Conservation (phyloP, 2,113 vertebrate genomes). For the Parotia lawesii region DNA sequence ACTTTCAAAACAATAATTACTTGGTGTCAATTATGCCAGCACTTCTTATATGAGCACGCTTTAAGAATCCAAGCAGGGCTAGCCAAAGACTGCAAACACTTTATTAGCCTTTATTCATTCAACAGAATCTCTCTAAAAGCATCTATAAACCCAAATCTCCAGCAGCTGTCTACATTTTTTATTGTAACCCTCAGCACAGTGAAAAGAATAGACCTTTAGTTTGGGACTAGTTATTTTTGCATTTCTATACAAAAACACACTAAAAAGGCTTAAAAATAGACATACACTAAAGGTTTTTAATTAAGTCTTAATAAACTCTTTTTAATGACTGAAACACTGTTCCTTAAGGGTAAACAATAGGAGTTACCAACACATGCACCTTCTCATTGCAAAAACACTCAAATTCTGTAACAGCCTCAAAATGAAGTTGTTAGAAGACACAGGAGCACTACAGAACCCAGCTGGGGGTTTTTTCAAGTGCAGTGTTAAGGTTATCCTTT, state of each 20-base stretch:
- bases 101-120: not conserved
- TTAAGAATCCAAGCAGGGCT: not conserved
- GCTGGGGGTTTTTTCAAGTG: not conserved
- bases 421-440: not conserved
- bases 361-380: not conserved
- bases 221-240: not conserved
- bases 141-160: not conserved
- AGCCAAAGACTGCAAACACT: not conserved
- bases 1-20: slow-evolving; percentile 43
- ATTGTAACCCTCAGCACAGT: not conserved
- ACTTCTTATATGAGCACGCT: not conserved
- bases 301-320: not conserved
- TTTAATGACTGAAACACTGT: not conserved
- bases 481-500: not conserved
- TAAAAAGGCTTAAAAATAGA: not conserved
- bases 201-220: not conserved
- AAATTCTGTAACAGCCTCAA: not conserved
- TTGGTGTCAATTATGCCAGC: slow-evolving; percentile 3
- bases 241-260: not conserved
- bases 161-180: not conserved
- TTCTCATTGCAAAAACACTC: not conserved
- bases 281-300: not conserved
- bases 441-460: not conserved
- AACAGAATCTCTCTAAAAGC: not conserved
- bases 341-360: not conserved